phyloP scores from a whole-genome alignment of 2,888 invertebrate species.

The Agriopis marginaria region DNA sequence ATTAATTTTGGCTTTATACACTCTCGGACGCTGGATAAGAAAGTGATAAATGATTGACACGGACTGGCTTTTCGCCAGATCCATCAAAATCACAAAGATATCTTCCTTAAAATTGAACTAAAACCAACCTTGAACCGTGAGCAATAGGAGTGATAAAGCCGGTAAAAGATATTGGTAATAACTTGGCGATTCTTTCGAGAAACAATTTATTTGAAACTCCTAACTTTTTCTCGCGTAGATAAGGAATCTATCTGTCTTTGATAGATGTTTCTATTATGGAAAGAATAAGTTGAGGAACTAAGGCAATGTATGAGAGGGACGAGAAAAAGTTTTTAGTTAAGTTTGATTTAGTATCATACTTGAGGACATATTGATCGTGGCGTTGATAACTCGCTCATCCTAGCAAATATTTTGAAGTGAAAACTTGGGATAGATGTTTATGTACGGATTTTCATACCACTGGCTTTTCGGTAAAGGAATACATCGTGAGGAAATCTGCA shows the following conservation, averaged over 20 bases:
- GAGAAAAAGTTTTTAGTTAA: background rate
- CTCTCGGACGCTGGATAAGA: conserved; percentile 26
- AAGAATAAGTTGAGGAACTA: conserved; percentile 18
- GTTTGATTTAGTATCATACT: background rate
- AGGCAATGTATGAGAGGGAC: background rate
- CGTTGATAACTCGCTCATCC: no score
- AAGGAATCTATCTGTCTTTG: conserved; percentile 30
- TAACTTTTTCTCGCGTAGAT: conserved; percentile 32
- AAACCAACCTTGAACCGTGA: background rate
- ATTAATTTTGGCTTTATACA: conserved; percentile 37
- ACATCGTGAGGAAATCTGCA: no score
- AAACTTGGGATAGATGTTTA: no score
- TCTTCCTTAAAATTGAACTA: conserved; percentile 2
- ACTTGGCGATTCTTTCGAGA: conserved; percentile 27
- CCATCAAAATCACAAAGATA: conserved; percentile 33
- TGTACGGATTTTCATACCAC: no score
- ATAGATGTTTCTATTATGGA: conserved; percentile 30
- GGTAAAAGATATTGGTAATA: conserved; percentile 15
- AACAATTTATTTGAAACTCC: conserved; percentile 34
- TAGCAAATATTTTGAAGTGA: no score
- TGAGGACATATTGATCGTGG: no score
- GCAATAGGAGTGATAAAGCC: background rate
- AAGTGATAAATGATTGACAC: conserved; percentile 51
- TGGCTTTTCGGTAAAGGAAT: no score
- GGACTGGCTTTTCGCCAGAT: conserved; percentile 48